Base-by-base conservation (phyloP, 2,113 vertebrate genomes). In the Periophthalmus modestus region DNA sequence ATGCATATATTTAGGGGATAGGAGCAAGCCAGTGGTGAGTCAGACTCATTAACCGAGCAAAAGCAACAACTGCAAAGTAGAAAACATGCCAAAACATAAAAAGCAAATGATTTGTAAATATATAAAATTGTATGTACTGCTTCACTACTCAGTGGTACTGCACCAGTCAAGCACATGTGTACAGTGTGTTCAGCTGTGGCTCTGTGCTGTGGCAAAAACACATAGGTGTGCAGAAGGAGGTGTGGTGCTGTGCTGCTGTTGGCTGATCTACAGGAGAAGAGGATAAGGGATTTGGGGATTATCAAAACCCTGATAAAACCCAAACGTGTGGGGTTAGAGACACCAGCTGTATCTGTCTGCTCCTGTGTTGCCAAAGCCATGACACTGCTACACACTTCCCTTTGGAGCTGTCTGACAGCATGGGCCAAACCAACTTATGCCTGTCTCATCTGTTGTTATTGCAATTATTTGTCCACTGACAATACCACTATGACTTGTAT, bases 321-420 rank as follows among this genome's bases (percentile, higher is more conserved):
- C 63, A 79, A 80, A 79, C 70, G 75, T 84, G 84, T 82, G 75
- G 82, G 71, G 62, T 66, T 55, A 81, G 48, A 69, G 70, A 59
- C 46, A 66, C 69, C 55, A 65, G 50, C 75, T 59, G 72, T 66
- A 54, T 69, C 72, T 57, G 62, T 80, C 74, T 47, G 57, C n/a
- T 33, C 46, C 66, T 24, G 65, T 33, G 36, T 19, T n/a, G 0
- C 66, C 71, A 58, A 19, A 65, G 48, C n/a, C 69, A 43, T 48
- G 66, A 34, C 12, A 14, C 61, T n/a, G 58, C 55, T 54, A 15
- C 34, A 69, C 12, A 68, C 50, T 63, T 58, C 61, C 62, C 65
- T 74, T 70, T 67, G 39, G 66, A 61, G 61, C 28, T 7, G 62
- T 62, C 54, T 50, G 67, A 50, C 66, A 67, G 66, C 52, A 62